A percentile compares a stretch with the other conserved stretches of the same genome.
phyloP scores from a whole-genome alignment of 2,888 invertebrate genomes.

The Apamea epomidion region DNA sequence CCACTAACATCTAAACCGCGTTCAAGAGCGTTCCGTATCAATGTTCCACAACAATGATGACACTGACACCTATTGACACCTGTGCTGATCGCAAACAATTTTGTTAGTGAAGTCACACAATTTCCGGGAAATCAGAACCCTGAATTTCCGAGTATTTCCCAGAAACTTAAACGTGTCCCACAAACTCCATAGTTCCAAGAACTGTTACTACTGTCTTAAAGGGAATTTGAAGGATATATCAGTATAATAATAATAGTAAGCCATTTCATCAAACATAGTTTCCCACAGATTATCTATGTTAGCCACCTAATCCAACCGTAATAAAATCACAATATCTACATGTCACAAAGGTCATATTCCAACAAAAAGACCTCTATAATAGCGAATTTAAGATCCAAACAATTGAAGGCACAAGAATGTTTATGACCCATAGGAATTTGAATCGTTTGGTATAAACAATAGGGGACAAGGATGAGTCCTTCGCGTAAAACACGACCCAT shows the following conservation, averaged over 20 bases:
- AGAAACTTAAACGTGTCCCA: neutral
- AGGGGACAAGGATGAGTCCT: slow-evolving; percentile 9
- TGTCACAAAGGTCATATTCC: slow-evolving; percentile 12
- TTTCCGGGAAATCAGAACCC: neutral
- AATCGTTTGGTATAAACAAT: slow-evolving; percentile 31
- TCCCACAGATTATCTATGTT: neutral
- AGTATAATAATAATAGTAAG: neutral
- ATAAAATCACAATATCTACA: slow-evolving; percentile 2
- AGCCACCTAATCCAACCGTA: slow-evolving; percentile 8
- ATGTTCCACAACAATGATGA: neutral
- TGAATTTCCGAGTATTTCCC: neutral
- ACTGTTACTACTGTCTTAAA: too few species aligned
- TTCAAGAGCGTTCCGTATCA: neutral
- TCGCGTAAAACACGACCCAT: slow-evolving; percentile 6
- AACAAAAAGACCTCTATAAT: neutral
- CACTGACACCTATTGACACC: neutral
- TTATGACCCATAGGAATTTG: slow-evolving; percentile 45
- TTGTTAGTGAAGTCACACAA: neutral
- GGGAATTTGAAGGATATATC: neutral
- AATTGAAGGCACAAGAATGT: slow-evolving; percentile 30
- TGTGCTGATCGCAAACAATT: neutral
- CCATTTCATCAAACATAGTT: neutral
- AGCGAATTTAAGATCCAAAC: slow-evolving; percentile 17
- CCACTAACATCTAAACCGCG: neutral
- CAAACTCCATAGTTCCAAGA: neutral